These are phyloP conservation scores for Synchiropus splendidus DNA, from an alignment of 2,113 vertebrate species.

Conservation along the genomic window DNA sequence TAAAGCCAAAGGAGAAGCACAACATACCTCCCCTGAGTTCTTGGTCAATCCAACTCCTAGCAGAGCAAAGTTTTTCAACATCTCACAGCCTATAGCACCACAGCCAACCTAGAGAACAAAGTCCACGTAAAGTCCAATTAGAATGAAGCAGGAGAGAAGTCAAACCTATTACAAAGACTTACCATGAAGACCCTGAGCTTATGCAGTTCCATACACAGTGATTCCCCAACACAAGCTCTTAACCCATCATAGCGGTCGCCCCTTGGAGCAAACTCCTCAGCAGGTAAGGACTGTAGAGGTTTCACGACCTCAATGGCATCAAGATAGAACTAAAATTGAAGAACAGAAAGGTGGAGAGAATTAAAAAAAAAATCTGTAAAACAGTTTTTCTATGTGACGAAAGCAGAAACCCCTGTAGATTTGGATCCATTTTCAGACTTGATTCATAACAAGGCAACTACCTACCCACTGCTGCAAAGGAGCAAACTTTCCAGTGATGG, in stretches of 20 bases:
- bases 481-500: conserved; percentile 94
- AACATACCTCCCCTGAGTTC: conserved; percentile 61
- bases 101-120: conserved; percentile 78
- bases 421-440: no score
- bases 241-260: conserved; percentile 91
- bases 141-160: not conserved
- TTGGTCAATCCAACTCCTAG: conserved; percentile 81
- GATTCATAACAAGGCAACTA: no score
- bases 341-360: conserved; percentile 6
- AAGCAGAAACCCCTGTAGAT: no score
- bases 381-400: no score
- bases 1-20: not conserved
- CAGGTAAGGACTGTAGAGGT: conserved; percentile 67
- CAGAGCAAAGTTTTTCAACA: conserved; percentile 96
- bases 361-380: no score
- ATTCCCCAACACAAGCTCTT: conserved; percentile 84
- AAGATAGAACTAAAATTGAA: conserved; percentile 75
- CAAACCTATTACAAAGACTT: conserved; percentile 37
- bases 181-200: conserved; percentile 89
- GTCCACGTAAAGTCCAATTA: not conserved
- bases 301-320: conserved; percentile 79
- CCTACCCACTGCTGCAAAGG: conserved; percentile 95
- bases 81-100: conserved; percentile 97
- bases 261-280: conserved; percentile 82
- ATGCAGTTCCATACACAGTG: conserved; percentile 80